Percentiles rank a stretch among this genome's conserved stretches.
Evolutionary conservation across 2,113 vertebrate genomes (phyloP).

Genomic region (Falcunculus frontatus): DNA sequence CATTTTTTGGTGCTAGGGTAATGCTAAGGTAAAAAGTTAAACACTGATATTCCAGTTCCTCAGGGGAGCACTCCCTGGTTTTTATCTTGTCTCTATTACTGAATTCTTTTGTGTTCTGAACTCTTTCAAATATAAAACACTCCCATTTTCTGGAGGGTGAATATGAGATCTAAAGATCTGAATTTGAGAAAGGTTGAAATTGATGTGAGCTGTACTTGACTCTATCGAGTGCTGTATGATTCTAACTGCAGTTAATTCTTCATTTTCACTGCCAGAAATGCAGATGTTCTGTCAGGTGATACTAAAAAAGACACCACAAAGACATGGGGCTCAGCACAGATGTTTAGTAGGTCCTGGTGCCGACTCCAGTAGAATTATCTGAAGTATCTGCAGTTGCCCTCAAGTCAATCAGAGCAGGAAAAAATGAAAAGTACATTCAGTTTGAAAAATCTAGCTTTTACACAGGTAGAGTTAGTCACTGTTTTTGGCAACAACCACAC

Average conservation of each 20-base stretch:
- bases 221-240: neutral
- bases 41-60: neutral
- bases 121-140: neutral
- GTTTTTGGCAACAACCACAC: neutral
- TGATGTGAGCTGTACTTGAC: neutral
- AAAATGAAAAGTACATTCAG: neutral
- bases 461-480: neutral
- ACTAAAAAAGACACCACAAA: neutral
- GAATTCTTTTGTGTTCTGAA: constrained; percentile 4
- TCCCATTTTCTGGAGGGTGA: neutral
- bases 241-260: neutral
- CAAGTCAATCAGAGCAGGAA: neutral
- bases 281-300: neutral
- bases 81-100: neutral
- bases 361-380: neutral
- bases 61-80: neutral
- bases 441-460: neutral
- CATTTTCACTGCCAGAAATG: neutral
- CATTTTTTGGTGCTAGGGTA: neutral
- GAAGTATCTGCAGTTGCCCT: neutral
- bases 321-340: neutral
- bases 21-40: neutral
- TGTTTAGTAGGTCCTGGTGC: neutral
- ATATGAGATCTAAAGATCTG: neutral
- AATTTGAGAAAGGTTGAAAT: neutral